A percentile compares a stretch with the other conserved stretches of the same genome.
Conservation (phyloP, 1,140 invertebrate species). For the Aethina tumida region DNA sequence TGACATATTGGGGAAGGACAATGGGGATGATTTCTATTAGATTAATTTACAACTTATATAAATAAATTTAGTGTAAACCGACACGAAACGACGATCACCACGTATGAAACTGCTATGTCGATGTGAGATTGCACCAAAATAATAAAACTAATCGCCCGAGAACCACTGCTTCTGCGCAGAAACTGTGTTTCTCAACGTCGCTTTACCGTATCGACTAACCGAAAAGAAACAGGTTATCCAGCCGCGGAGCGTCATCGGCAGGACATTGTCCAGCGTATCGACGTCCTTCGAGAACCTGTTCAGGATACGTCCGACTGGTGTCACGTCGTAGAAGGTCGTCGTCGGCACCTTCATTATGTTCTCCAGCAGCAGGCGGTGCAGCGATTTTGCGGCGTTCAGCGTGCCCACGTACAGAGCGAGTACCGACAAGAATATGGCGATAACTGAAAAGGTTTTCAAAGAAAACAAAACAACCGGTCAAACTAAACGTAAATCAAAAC, state of each 20-base stretch:
- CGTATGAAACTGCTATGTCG: too few relatives aligned
- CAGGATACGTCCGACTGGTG: constrained; percentile 72
- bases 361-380: constrained; percentile 57
- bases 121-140: too few relatives aligned
- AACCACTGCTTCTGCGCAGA: too few relatives aligned
- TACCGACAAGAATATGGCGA: constrained; percentile 56
- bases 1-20: too few relatives aligned
- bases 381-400: constrained; percentile 55
- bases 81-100: too few relatives aligned
- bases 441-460: constrained; percentile 40
- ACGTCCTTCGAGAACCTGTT: constrained; percentile 82
- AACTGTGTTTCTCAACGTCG: too few relatives aligned
- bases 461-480: constrained; percentile 15
- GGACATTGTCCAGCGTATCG: constrained; percentile 65
- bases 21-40: too few relatives aligned
- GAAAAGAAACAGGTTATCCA: constrained; percentile 60
- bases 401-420: constrained; percentile 58
- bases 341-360: constrained; percentile 60
- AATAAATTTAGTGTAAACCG: too few relatives aligned
- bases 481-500: constrained; percentile 4
- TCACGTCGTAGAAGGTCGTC: constrained; percentile 76
- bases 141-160: too few relatives aligned
- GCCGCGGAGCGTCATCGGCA: constrained; percentile 59
- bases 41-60: too few relatives aligned
- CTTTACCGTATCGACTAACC: constrained; percentile 38